Base-by-base conservation (phyloP, 2,888 invertebrate species). In the Cephus rjabovi region DNA sequence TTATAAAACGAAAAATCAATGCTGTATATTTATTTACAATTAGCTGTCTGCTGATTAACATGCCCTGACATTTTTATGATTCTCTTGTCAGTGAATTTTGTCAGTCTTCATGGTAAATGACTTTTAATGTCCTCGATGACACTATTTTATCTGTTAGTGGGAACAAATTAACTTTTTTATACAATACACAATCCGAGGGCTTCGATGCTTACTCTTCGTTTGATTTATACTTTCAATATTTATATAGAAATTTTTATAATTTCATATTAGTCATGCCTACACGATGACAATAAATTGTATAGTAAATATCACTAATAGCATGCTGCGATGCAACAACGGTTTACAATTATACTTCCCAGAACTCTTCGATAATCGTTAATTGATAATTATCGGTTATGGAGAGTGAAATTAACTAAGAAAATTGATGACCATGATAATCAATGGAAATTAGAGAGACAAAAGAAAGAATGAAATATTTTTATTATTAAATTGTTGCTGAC, bases 1-100 rank as follows among this genome's bases (percentile, higher is more conserved):
- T 87, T 86, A 79, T 83, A 84, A 15, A 34, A 71, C 4, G 3
- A 56, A 56, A 56, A 56, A 23, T 56, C 6, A 56, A 23, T 1
- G 0, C 2, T 23, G 40, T 40, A 23, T 56, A 2, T 56, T 56
- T 56, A 56, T 56, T 56, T 9, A 6, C 9, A 56, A 56, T 56
- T 23, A 23, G 6, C 56, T 56, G 2, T 56, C 6, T 56, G 1
- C 56, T 56, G 23, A 56, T 23, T 56, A 23, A 56, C 23, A 56
- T 56, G 0, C 1, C 9, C 9, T 56, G 56, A 56, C 2, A 56
- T 56, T 56, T 56, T 56, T 23, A 56, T 6, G 56, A 56, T 40
- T 40, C 4, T 15, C 4, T 6, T 40, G 15, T 6, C 6, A 15
- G 15, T 40, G 15, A 40, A 40, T 40, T 40, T 15, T 40, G 40